Evolutionary conservation across 2,797 vertebrate genomes (phyloP), one percentile per base, ranked within the genome.

Genomic region (Gorsachius magnificus): DNA sequence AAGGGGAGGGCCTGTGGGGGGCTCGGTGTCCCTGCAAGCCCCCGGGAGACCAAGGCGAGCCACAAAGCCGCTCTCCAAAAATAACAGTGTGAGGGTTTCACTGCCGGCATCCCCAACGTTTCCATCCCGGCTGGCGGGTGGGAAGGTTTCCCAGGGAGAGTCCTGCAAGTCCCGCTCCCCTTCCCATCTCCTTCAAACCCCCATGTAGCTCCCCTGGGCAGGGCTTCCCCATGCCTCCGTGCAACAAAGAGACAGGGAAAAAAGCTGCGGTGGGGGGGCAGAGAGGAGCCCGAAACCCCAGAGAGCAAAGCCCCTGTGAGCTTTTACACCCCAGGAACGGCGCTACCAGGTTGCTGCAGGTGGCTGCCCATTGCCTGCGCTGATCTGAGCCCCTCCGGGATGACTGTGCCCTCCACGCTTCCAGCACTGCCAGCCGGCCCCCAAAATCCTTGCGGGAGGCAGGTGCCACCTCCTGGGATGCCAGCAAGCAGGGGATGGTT

Each of bases 261-360:
- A 80, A 36, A 20, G 11, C 24, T 8, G 25, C 38, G 3, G 58
- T 4, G 36, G 9, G 7, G 7, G 24, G 4, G 11, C 35, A 46
- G 22, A 76, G 78, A 60, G 11, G 21, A 28, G 41, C 25, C 8
- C 21, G 56, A 54, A 48, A 24, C 22, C 25, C 28, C 71, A 25
- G 29, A 8, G 48, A 41, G 70, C 31, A 82, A 66, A 41, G 38
- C 7, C 7, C 18, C 16, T 31, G 25, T 1, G 13, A 78, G 22
- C 4, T 63, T 82, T 45, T n/a, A 11, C 7, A 6, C 5, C 15
- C 18, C 51, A 31, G 46, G 24, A 69, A 6, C 3, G 14, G 33
- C 0, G 0, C 38, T 85, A 22, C 9, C 19, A 25, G n/a, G 56
- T 50, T 21, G 22, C 5, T 45, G 3, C 0, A 1, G 46, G 43